Evolutionary conservation across 1,140 invertebrate genomes (phyloP).

Genomic region (Trachymyrmex septentrionalis): DNA sequence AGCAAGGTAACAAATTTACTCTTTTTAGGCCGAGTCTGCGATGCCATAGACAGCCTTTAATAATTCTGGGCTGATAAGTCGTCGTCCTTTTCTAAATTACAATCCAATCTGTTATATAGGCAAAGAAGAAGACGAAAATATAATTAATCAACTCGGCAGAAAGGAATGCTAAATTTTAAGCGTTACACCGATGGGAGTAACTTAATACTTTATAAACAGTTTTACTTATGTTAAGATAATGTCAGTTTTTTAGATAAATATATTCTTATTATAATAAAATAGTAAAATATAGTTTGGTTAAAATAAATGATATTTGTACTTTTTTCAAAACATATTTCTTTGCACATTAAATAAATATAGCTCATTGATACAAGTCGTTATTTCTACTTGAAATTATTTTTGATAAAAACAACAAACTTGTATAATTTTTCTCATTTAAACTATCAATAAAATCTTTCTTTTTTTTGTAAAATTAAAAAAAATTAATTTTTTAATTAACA

Average conservation of each 20-base stretch:
- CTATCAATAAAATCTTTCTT: too few relatives aligned
- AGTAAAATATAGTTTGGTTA: not conserved
- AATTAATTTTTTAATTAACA: too few relatives aligned
- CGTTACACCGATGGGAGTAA: not conserved
- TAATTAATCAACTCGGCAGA: constrained; percentile 17
- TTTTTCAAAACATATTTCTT: too few relatives aligned
- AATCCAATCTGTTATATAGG: constrained; percentile 21
- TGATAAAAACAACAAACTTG: too few relatives aligned
- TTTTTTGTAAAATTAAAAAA: too few relatives aligned
- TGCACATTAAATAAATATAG: too few relatives aligned
- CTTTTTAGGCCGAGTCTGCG: constrained; percentile 25
- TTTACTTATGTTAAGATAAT: not conserved
- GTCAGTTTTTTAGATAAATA: not conserved
- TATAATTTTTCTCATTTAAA: too few relatives aligned
- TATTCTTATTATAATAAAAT: too few relatives aligned
- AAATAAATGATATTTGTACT: not conserved
- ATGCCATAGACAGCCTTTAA: constrained; percentile 18
- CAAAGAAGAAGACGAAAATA: constrained; percentile 14
- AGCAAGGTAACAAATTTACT: constrained; percentile 58
- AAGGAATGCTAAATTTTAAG: constrained; percentile 6
- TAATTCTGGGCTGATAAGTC: constrained; percentile 30
- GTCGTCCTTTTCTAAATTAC: constrained; percentile 40
- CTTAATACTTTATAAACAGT: not conserved
- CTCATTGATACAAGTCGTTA: too few relatives aligned
- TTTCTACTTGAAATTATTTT: too few relatives aligned